A percentile compares a stretch with the other conserved stretches of the same genome.
Conservation (phyloP, 1,140 invertebrate genomes). For the Pseudomyrmex flavicornis region DNA sequence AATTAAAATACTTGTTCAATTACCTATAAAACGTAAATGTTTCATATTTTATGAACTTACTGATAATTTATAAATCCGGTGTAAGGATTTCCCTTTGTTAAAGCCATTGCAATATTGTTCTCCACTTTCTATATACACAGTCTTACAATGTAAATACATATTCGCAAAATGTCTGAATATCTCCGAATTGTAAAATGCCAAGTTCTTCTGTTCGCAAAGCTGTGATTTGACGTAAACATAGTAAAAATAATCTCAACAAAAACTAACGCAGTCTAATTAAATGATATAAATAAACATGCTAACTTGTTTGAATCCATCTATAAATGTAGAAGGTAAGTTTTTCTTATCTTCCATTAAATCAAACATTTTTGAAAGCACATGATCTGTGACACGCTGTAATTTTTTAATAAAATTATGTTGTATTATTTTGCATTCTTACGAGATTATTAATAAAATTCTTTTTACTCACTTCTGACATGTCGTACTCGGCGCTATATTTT, state of each 20-base stretch:
- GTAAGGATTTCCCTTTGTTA: conserved; percentile 57
- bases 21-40: too few species aligned
- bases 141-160: conserved; percentile 3
- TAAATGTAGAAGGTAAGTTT: conserved; percentile 22
- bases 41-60: conserved; percentile 36
- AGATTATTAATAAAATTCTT: background rate
- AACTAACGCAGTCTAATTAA: background rate
- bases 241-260: background rate
- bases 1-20: too few species aligned
- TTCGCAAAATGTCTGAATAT: background rate
- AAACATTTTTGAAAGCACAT: conserved; percentile 23
- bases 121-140: conserved; percentile 23
- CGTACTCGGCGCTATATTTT: conserved; percentile 68
- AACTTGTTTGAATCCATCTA: conserved; percentile 59
- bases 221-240: background rate
- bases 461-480: conserved; percentile 50
- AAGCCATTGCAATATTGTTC: conserved; percentile 47
- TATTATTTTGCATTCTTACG: too few species aligned
- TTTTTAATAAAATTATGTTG: background rate
- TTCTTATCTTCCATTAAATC: conserved; percentile 16
- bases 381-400: conserved; percentile 39
- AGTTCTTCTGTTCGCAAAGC: conserved; percentile 60
- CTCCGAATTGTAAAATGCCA: conserved; percentile 57
- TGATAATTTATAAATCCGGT: conserved; percentile 60
- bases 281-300: conserved; percentile 25